Evolutionary conservation across 1,140 invertebrate species (phyloP), one percentile per base, ranked within the genome.

Genomic region (Drosophila sturtevanti): DNA sequence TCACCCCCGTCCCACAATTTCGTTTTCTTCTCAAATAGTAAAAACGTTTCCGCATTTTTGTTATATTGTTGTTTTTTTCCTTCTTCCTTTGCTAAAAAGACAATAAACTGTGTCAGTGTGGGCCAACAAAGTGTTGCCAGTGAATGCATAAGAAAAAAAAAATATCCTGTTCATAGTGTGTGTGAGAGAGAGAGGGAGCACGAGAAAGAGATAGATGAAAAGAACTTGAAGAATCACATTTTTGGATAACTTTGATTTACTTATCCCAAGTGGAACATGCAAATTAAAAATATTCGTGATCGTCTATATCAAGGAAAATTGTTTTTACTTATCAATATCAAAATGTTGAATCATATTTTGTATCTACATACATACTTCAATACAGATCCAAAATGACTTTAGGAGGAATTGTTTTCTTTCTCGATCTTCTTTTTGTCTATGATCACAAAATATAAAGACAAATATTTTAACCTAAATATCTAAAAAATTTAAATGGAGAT

Each of bases 41-140:
- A 62, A 37, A 67, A 72, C 79, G 77, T 89, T 87, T 89, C 82
- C 82, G 84, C 77, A 89, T 86, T 77, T 77, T 81, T 62, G 60
- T 81, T 72, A 76, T 68, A 44, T 71, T 81, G 65, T 21, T 75
- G 51, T 44, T 68, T 70, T 69, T 84, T 51, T 64, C 72, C 52
- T 16, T 71, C 67, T 68, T 63, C 78, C 71, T 70, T 79, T 79
- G 63, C 75, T 79, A 68, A 77, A 77, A 86, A 82, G 82, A 86
- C 84, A 87, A 89, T 87, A 86, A 86, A 81, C 71, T 82, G 65
- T 72, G 68, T 61, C 79, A 78, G 76, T 77, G 56, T 71, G 76
- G 44, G 65, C 44, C 37, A 65, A 52, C 62, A 70, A 55, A 69
- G 62, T 60, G 37, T 38, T 35, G 16, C 14, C 10, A 16, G 41